Evolutionary conservation across 1,140 invertebrate genomes (phyloP).

Genomic region (Meloidogyne hapla): DNA sequence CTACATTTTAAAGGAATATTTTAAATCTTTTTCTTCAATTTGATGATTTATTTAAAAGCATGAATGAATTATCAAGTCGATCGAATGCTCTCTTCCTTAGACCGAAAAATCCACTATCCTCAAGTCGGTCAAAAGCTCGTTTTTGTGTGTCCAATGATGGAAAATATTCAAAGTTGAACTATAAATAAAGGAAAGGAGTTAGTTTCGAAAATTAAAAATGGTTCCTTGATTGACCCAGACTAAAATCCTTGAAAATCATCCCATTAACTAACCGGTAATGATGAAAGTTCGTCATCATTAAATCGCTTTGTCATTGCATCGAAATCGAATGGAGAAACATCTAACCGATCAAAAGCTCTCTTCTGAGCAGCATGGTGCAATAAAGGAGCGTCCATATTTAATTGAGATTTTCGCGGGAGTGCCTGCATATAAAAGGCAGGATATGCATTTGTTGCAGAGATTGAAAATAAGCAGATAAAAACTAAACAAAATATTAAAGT

Average conservation of each 20-base stretch:
- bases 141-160: conserved; percentile 10
- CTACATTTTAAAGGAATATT: too few relatives aligned
- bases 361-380: background rate
- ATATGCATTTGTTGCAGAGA: background rate
- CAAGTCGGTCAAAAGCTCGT: conserved; percentile 17
- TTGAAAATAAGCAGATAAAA: conserved; percentile 3
- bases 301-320: conserved; percentile 24
- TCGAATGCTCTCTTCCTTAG: conserved; percentile 19
- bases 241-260: too few relatives aligned
- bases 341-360: conserved; percentile 23
- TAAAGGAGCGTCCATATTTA: background rate
- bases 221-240: too few relatives aligned
- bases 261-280: conserved; percentile 16
- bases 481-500: background rate
- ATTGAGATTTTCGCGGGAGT: background rate
- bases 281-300: conserved; percentile 22
- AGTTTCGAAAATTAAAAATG: too few relatives aligned
- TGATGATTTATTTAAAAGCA: background rate
- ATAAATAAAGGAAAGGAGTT: background rate
- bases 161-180: conserved; percentile 11
- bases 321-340: conserved; percentile 23
- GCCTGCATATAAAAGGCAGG: conserved; percentile 25
- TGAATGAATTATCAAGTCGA: conserved; percentile 20
- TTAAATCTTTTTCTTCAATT: background rate
- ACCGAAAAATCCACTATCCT: conserved; percentile 15